Base-by-base conservation (phyloP, 2,113 vertebrate species). In the Orycteropus afer region DNA sequence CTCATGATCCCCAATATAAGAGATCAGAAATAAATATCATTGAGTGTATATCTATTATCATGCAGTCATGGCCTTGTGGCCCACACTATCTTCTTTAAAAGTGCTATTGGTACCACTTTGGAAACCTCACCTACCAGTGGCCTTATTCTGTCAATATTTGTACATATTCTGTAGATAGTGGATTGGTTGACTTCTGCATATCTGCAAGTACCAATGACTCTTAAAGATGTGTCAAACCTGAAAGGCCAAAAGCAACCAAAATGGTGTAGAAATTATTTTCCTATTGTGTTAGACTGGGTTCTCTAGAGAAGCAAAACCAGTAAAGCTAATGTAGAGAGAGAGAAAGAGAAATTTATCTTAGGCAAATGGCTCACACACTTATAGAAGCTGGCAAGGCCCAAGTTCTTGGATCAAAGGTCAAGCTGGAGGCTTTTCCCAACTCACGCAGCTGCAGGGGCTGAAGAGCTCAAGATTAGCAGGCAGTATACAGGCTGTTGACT, bases 221-320 rank as follows among this genome's bases (percentile, higher is more conserved):
- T 29, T 90, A 63, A 94, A 86, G 27, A 86, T 32, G 29, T 51
- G 63, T 17, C 34, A 1, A 40, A 51, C 22, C 27, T 45, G 11
- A 90, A 95, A 86, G 65, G 45, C 32, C 67, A 80, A 89, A 88
- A 69, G 37, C 34, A 96, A 90, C 22, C 86, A 87, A 32, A 79
- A 29, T 82, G 14, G 76, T 53, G 45, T 20, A 86, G 51, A 86
- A 86, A 82, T 84, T 88, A n/a, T 63, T 69, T 95, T 93, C 85
- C 63, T 89, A n/a, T n/a, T n/a, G n/a, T n/a, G n/a, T n/a, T n/a
- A n/a, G n/a, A n/a, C n/a, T n/a, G n/a, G n/a, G n/a, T n/a, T n/a
- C n/a, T n/a, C n/a, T n/a, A n/a, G n/a, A n/a, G n/a, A n/a, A n/a
- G n/a, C n/a, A n/a, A n/a, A n/a, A n/a, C n/a, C n/a, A n/a, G n/a